Percentiles rank a stretch among this genome's conserved stretches.
phyloP scores from a whole-genome alignment of 2,797 vertebrate species.

The Propithecus perrieri region DNA sequence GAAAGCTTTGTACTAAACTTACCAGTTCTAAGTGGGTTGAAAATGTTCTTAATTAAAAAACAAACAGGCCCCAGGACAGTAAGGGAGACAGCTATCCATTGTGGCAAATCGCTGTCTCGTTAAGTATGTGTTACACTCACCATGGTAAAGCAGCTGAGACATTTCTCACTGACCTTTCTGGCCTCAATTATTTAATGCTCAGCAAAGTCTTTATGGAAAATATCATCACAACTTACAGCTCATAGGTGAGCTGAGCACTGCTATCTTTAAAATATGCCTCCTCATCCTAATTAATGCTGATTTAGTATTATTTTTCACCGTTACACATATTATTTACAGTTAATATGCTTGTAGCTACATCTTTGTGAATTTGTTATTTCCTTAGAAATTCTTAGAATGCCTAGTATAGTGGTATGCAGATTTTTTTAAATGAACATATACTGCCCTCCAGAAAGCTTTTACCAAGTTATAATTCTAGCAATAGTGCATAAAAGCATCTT shows the following conservation, averaged over 20 bases:
- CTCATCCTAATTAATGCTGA: background rate
- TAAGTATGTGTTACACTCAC: background rate
- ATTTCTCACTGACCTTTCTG: background rate
- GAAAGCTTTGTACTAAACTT: conserved; percentile 47
- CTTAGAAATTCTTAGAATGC: background rate
- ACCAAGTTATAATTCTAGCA: background rate
- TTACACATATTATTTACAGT: background rate
- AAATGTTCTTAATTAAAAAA: conserved; percentile 47
- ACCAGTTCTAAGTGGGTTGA: conserved; percentile 31
- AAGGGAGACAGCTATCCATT: background rate
- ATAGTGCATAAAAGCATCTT: background rate
- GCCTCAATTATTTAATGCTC: background rate
- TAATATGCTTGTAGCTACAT: background rate
- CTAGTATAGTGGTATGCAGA: background rate
- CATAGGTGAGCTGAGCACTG: background rate
- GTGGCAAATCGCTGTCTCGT: background rate
- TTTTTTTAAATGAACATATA: background rate
- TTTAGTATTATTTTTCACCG: background rate
- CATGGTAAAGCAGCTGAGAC: background rate
- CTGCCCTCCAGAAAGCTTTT: conserved; percentile 7
- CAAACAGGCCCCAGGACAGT: background rate
- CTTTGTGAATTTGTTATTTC: conserved; percentile 21
- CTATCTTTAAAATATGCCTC: background rate
- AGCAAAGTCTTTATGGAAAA: background rate
- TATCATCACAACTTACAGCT: background rate